Evolutionary conservation across 2,797 vertebrate genomes (phyloP).

Genomic region (Onychomys leucogaster): DNA sequence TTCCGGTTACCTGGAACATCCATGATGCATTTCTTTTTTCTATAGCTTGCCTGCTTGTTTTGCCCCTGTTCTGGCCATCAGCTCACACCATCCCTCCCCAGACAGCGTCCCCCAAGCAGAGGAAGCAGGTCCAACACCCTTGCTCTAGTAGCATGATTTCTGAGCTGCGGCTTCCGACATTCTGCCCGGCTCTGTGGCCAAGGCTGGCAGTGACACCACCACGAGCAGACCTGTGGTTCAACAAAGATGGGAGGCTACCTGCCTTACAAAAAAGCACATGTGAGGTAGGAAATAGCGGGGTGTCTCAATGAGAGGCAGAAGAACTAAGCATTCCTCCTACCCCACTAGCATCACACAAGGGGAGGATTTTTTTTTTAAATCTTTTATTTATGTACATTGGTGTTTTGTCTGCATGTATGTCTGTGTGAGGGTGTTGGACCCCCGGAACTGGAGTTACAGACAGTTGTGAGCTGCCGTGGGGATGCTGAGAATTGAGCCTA

Average conservation of each 20-base stretch:
- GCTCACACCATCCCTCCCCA: neutral
- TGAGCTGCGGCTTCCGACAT: neutral
- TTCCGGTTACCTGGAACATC: neutral
- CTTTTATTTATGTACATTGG: neutral
- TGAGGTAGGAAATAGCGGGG: neutral
- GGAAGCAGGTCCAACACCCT: neutral
- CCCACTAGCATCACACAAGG: neutral
- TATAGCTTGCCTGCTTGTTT: neutral
- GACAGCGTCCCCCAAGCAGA: neutral
- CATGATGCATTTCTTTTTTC: neutral
- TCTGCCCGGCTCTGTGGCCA: neutral
- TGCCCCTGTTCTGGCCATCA: neutral
- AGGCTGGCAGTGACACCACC: fast-evolving
- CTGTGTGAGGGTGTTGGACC: neutral
- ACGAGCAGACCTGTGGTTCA: neutral
- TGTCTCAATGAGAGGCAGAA: neutral
- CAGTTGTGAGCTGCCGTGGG: neutral
- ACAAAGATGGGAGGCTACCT: neutral
- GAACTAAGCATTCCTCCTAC: neutral
- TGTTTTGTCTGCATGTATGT: neutral
- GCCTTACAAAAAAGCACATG: neutral
- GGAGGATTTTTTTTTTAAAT: neutral
- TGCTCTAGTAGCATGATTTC: neutral
- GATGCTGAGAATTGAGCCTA: too few relatives aligned
- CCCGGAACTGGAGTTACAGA: neutral